Evolutionary conservation across 2,797 vertebrate species (phyloP), one percentile per base, ranked within the genome.

Genomic region (Gobio occitaniae): DNA sequence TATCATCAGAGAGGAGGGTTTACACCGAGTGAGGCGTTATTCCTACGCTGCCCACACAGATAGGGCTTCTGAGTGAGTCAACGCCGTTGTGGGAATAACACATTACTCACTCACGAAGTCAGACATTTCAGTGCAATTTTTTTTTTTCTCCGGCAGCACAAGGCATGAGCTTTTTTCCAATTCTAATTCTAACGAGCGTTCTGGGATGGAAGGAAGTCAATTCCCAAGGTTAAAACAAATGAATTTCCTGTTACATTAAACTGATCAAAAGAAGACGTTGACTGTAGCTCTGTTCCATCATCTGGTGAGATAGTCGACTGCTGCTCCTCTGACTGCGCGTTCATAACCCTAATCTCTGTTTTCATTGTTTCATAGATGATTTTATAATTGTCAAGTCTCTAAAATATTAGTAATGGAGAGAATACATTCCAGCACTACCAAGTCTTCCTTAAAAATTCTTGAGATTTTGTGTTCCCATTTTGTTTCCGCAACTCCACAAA

Each of bases 11-110:
- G 61, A 87, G 61, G 70, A 88, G 80, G 84, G 66, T 86, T 86
- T 92, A 91, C 91, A 93, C 93, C 91, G 88, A 88, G 85, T 87
- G 72, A 89, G 91, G 66, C 91, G 86, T 91, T 92, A 94, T 94
- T 94, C 92, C 92, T 92, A 91, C 90, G 89, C 92, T 93, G 90
- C 93, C 94, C 92, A 94, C 94, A 90, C 93, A 93, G 91, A 93
- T 91, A 92, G 91, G 89, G 90, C 90, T 70, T 92, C 90, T 91
- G 91, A 91, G 91, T 91, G 91, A 92, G 89, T 93, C 95, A 94
- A 93, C 93, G 92, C 89, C 86, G 72, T 88, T 88, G 80, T 89
- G 91, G 88, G 77, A 90, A 91, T 91, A 91, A 93, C 93, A 93
- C 91, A 91, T 89, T 91, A 86, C 91, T 90, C 91, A 81, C 84